phyloP scores from a whole-genome alignment of 2,113 vertebrate genomes.

The Varanus salvator region DNA sequence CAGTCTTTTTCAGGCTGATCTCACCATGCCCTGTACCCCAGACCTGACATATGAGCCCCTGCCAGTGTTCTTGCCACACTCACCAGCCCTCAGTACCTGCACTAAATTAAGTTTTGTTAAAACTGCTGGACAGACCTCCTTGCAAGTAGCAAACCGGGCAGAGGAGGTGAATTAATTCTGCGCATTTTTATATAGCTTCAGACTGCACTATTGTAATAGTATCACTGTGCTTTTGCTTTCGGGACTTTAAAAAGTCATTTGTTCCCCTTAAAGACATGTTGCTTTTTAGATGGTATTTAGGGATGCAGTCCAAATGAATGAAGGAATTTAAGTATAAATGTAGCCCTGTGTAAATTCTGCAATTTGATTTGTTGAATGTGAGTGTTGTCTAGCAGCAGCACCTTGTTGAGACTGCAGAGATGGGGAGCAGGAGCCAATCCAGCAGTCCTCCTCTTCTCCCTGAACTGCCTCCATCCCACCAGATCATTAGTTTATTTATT shows the following conservation, averaged over 20 bases:
- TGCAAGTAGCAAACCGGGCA: not conserved
- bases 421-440: too few species aligned
- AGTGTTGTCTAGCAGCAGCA: not conserved
- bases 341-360: too few species aligned
- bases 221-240: not conserved
- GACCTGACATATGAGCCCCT: not conserved
- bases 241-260: not conserved
- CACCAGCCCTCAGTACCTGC: not conserved
- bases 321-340: not conserved
- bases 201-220: not conserved
- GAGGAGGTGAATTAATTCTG: conserved; percentile 1
- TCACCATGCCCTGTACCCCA: not conserved
- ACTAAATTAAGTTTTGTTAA: conserved; percentile 13
- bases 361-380: not conserved
- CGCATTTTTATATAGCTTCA: not conserved
- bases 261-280: not conserved
- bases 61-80: not conserved
- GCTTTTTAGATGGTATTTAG: not conserved
- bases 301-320: not conserved
- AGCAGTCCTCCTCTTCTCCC: not conserved
- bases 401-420: not conserved
- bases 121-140: not conserved
- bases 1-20: not conserved
- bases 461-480: not conserved
- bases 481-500: too few species aligned